Conservation (phyloP, 2,113 vertebrate genomes). For the Todiramphus chloris region DNA sequence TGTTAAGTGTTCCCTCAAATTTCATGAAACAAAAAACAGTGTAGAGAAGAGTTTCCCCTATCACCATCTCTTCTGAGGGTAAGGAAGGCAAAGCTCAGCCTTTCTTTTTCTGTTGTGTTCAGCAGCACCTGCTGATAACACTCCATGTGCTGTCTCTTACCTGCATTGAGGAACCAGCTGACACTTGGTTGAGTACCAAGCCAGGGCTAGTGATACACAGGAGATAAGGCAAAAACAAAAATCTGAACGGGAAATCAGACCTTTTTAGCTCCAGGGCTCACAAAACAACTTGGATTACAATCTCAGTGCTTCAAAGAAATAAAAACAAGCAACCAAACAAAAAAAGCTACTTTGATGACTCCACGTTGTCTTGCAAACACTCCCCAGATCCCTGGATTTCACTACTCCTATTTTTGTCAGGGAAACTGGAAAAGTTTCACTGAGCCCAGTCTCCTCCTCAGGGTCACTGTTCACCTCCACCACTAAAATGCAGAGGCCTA, state of each 20-base stretch:
- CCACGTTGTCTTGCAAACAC: background rate
- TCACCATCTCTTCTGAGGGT: background rate
- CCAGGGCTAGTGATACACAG: background rate
- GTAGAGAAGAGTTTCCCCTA: background rate
- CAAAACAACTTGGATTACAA: background rate
- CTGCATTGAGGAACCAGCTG: background rate
- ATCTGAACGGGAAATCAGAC: background rate
- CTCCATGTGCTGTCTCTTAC: background rate
- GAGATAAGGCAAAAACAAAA: background rate
- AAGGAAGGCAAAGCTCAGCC: background rate
- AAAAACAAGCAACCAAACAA: background rate
- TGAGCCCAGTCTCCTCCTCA: background rate
- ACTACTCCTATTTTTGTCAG: background rate
- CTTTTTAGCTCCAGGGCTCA: background rate
- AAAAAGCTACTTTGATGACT: background rate
- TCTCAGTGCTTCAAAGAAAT: background rate
- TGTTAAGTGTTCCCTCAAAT: background rate
- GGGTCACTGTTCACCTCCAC: background rate
- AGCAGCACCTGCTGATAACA: background rate
- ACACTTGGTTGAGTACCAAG: background rate
- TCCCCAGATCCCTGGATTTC: background rate
- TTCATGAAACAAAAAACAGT: background rate
- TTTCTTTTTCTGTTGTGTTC: background rate
- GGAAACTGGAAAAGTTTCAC: background rate
- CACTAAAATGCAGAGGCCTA: accelerated